Base-by-base conservation (phyloP, 2,797 vertebrate species). In the Crenuchus spilurus region DNA sequence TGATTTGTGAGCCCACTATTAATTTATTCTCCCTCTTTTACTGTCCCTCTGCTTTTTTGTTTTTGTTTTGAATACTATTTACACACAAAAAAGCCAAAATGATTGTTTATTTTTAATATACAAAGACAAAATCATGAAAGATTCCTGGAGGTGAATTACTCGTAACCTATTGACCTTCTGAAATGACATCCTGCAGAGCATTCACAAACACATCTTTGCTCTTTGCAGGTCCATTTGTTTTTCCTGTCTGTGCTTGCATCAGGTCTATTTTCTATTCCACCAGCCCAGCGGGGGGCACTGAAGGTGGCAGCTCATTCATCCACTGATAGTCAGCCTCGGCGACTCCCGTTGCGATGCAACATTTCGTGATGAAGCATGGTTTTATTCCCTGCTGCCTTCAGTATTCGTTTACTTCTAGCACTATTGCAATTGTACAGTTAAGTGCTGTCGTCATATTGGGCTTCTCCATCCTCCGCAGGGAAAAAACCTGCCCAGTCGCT, bases 261-360 rank as follows among this genome's bases (percentile, higher is more conserved):
- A 57, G 8, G 14, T 28, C 37, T 62, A 9, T 41, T 35, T 62
- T 62, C 33, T 13, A 39, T 61, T 16, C 39, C 11, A 26, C 8
- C 6, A 46, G 46, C 31, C 13, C 60, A 66, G 61, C 4, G 28
- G 61, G 67, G 60, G 41, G 16, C 10, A 35, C 22, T 13, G 4
- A 78, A 1, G 14, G n/a, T 58, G 30, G 20, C 71, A 48, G 52
- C 62, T 74, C 26, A 68, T 67, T 67, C 52, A 67, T 51, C 42
- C n/a, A 16, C 49, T 37, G 6, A 39, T 16, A 31, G 24, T 14
- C 1, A 18, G 28, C 67, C 70, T 58, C 39, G 48, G n/a, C 4
- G 16, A 24, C 54, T 72, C 42, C 22, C 33, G 58, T 65, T 72
- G 72, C 62, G 78, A 83, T 64, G 31, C 82, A 83, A 83, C 81